phyloP scores from a whole-genome alignment of 2,888 invertebrate species.

The Cheilosia scutellata region DNA sequence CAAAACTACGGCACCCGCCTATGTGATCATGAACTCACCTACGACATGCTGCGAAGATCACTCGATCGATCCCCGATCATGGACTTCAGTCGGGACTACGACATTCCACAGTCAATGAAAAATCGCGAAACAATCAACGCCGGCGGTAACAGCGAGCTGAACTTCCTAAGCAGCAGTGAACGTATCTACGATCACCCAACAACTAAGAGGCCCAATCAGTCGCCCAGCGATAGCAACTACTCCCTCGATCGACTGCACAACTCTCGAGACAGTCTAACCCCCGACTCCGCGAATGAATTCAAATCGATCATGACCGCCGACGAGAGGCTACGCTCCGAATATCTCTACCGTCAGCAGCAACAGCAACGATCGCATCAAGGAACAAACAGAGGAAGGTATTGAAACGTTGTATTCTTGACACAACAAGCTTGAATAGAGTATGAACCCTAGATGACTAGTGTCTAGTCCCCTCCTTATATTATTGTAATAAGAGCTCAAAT shows the following conservation, averaged over 20 bases:
- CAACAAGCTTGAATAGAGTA: constrained; percentile 67
- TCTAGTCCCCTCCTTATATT: constrained; percentile 72
- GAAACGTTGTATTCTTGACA: constrained; percentile 66
- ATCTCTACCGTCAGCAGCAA: constrained; percentile 79
- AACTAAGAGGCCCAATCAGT: constrained; percentile 77
- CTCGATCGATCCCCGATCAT: constrained; percentile 82
- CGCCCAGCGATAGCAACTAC: constrained; percentile 80
- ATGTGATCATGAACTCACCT: constrained; percentile 83
- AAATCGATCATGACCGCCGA: constrained; percentile 74
- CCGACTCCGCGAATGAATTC: constrained; percentile 77
- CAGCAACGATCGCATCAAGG: constrained; percentile 77
- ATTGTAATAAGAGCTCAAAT: constrained; percentile 74
- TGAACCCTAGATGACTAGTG: constrained; percentile 74
- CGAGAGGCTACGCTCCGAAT: constrained; percentile 74
- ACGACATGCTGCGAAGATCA: constrained; percentile 82
- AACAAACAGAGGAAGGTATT: constrained; percentile 82
- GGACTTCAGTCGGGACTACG: constrained; percentile 83
- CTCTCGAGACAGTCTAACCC: constrained; percentile 77
- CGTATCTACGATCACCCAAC: constrained; percentile 82
- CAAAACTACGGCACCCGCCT: constrained; percentile 83
- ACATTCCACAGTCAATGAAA: constrained; percentile 79
- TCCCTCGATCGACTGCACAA: constrained; percentile 78
- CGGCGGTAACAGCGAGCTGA: constrained; percentile 82
- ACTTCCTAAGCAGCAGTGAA: constrained; percentile 82
- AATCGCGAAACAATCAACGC: constrained; percentile 82